Percentiles rank a stretch among this genome's conserved stretches.
These are phyloP conservation scores for Andrena marginata DNA, from an alignment of 2,888 invertebrate species.

Conservation along the genomic window DNA sequence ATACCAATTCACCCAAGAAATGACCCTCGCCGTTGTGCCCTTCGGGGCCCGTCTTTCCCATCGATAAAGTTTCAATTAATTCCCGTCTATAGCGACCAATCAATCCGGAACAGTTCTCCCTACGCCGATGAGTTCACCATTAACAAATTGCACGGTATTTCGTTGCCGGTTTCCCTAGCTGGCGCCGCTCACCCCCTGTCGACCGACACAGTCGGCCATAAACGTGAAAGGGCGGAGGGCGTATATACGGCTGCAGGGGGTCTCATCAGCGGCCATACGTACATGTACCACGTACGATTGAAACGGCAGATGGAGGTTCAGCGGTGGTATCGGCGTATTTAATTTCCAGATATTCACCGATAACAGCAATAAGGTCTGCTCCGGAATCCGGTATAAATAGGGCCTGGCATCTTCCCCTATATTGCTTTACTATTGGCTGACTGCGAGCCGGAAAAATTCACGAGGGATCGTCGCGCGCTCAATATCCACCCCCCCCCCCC, in stretches of 20 bases:
- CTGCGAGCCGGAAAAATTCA: slow-evolving; percentile 68
- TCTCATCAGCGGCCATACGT: slow-evolving; percentile 17
- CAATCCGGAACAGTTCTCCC: not conserved
- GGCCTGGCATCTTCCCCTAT: slow-evolving; percentile 76
- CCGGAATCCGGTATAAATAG: slow-evolving; percentile 81
- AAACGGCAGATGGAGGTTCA: slow-evolving; percentile 33
- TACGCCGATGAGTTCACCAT: slow-evolving; percentile 27
- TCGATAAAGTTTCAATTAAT: slow-evolving; percentile 26
- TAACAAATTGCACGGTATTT: slow-evolving; percentile 49
- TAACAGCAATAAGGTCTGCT: slow-evolving; percentile 74
- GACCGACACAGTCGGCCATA: not conserved
- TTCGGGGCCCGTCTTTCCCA: not conserved
- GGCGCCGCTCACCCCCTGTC: not conserved
- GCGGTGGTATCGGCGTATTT: slow-evolving; percentile 60
- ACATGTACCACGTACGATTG: slow-evolving; percentile 32
- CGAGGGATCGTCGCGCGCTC: slow-evolving; percentile 45
- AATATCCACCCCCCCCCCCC: slow-evolving; percentile 26
- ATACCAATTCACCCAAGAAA: not conserved
- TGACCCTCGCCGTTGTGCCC: not conserved
- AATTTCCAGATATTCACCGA: slow-evolving; percentile 73
- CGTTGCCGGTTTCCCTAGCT: not conserved
- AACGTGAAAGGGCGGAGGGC: not conserved
- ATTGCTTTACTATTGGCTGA: slow-evolving; percentile 78
- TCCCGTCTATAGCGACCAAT: not conserved
- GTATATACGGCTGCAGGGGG: not conserved